These are phyloP conservation scores for Stratiolaelaps scimitus DNA, from an alignment of 1,140 invertebrate species.

Conservation along the genomic window DNA sequence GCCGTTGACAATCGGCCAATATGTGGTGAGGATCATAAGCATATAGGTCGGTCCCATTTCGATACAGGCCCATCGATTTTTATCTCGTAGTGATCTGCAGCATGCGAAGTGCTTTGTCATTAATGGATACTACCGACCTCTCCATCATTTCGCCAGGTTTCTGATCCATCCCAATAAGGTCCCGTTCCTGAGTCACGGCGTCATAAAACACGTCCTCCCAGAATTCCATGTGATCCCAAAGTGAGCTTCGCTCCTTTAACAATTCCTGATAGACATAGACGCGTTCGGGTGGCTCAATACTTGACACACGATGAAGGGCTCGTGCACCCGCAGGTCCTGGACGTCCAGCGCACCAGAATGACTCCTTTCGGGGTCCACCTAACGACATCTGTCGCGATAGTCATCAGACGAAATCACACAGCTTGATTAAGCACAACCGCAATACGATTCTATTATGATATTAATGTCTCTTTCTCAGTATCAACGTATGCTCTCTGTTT, in stretches of 20 bases:
- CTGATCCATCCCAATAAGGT: slow-evolving; percentile 99
- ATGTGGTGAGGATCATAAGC: too few species aligned
- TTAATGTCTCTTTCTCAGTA: too few species aligned
- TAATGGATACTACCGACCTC: slow-evolving; percentile 49
- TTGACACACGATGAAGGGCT: slow-evolving; percentile 25
- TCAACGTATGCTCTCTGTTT: too few species aligned
- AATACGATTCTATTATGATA: too few species aligned
- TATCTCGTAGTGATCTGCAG: too few species aligned
- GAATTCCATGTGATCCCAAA: slow-evolving; percentile 99
- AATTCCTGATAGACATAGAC: slow-evolving; percentile 28
- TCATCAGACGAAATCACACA: too few species aligned
- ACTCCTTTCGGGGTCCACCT: slow-evolving; percentile 9
- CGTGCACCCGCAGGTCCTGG: background rate
- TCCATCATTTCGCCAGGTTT: slow-evolving; percentile 99
- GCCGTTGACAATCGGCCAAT: too few species aligned
- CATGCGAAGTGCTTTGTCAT: background rate
- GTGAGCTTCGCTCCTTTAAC: slow-evolving; percentile 56
- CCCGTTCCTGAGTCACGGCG: slow-evolving; percentile 94
- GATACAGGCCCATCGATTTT: too few species aligned
- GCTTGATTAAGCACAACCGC: too few species aligned
- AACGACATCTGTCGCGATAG: slow-evolving; percentile 17
- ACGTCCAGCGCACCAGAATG: slow-evolving; percentile 26
- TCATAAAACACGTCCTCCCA: slow-evolving; percentile 99
- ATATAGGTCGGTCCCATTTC: too few species aligned
- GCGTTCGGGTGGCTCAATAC: slow-evolving; percentile 12